Percentiles rank a stretch among this genome's conserved stretches.
Evolutionary conservation across 2,113 vertebrate genomes (phyloP).

Genomic region (Eclectus roratus): DNA sequence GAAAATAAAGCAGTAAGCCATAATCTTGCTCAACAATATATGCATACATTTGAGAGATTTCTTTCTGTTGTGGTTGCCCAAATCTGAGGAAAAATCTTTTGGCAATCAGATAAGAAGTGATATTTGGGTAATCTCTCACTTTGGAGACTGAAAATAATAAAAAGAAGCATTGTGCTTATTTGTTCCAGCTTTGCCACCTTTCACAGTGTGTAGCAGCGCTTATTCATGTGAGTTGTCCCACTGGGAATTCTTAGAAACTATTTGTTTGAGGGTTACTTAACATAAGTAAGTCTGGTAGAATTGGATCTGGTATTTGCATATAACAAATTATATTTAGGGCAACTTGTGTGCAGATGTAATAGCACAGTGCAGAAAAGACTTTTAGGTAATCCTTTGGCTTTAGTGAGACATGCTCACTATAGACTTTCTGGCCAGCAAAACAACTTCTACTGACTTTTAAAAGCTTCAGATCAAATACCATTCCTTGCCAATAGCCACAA

Average conservation of each 20-base stretch:
- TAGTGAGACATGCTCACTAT: neutral
- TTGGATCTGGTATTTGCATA: slow-evolving; percentile 16
- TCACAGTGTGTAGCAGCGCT: neutral
- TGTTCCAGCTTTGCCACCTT: neutral
- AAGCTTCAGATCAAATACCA: slow-evolving; percentile 4
- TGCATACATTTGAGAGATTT: slow-evolving; percentile 27
- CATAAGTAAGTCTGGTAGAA: slow-evolving; percentile 39
- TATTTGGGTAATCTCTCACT: neutral
- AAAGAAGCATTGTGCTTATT: neutral
- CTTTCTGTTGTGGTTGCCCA: neutral
- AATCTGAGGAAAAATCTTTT: neutral
- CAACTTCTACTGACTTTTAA: neutral
- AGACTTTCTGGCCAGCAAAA: slow-evolving; percentile 3
- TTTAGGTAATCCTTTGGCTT: neutral
- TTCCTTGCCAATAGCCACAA: neutral
- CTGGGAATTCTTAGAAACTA: slow-evolving; percentile 8
- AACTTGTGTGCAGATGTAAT: slow-evolving; percentile 38
- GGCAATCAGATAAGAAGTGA: neutral
- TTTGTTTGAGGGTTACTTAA: slow-evolving; percentile 40
- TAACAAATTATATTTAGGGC: slow-evolving; percentile 17
- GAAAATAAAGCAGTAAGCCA: slow-evolving; percentile 12
- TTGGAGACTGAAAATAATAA: neutral
- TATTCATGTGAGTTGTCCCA: neutral
- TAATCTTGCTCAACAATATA: slow-evolving; percentile 15
- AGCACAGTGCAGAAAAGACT: neutral